Conservation (phyloP, 2,888 invertebrate species). For the Julus scandinavius region DNA sequence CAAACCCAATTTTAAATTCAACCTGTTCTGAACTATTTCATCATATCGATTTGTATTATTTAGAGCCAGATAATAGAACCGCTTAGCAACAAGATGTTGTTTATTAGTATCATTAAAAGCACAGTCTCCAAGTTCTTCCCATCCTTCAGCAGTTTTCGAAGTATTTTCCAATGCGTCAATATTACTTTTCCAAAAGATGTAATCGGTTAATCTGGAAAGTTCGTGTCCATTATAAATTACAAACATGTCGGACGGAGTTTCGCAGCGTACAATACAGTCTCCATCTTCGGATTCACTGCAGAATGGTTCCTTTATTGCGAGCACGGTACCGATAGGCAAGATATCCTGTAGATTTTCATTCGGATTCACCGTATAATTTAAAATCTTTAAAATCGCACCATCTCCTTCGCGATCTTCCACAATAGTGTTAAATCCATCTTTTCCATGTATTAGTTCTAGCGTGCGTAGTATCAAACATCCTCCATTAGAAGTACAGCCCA, state of each 20-base stretch:
- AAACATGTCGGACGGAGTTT: neutral
- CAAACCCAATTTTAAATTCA: neutral
- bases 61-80: neutral
- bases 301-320: slow-evolving; percentile 30
- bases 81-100: neutral
- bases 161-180: too few relatives aligned
- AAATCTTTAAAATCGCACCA: neutral
- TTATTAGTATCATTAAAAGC: too few relatives aligned
- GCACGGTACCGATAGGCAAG: neutral
- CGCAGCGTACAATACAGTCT: neutral
- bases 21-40: neutral
- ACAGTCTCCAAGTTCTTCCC: slow-evolving; percentile 44
- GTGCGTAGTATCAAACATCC: neutral
- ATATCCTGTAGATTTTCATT: neutral
- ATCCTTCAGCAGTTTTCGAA: neutral
- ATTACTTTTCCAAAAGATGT: neutral
- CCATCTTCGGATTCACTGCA: too few relatives aligned
- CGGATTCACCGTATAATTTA: neutral
- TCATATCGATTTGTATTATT: neutral
- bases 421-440: neutral
- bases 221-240: neutral
- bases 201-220: neutral
- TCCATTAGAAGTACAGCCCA: neutral
- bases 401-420: slow-evolving; percentile 44
- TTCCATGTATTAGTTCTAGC: neutral